Percentiles rank a stretch among this genome's conserved stretches.
Conservation (phyloP, 2,113 vertebrate species). For the Paramormyrops kingsleyae region DNA sequence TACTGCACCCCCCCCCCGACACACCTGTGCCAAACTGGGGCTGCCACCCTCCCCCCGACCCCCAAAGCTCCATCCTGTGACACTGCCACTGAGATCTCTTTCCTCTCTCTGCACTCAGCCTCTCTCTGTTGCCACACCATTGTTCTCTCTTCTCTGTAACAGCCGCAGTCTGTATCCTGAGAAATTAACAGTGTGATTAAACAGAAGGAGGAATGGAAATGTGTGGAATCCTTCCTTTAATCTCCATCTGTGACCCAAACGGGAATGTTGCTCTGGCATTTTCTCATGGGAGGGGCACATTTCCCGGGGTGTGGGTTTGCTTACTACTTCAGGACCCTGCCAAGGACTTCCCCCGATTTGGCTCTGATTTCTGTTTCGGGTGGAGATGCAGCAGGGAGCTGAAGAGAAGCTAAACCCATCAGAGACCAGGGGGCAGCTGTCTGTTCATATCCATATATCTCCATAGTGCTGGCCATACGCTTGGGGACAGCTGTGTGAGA, state of each 20-base stretch:
- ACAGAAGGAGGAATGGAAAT: conserved; percentile 38
- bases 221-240: conserved; percentile 37
- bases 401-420: neutral
- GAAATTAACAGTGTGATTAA: conserved; percentile 34
- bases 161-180: neutral
- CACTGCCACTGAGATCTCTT: neutral
- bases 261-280: conserved; percentile 7
- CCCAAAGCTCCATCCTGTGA: too few relatives aligned
- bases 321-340: neutral
- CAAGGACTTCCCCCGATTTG: neutral
- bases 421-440: too few relatives aligned
- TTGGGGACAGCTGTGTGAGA: neutral
- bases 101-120: neutral
- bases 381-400: conserved; percentile 31
- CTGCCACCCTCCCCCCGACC: neutral
- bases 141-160: neutral
- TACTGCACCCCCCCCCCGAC: neutral
- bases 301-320: neutral
- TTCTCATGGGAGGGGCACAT: neutral
- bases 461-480: too few relatives aligned
- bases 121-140: conserved; percentile 20
- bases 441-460: neutral
- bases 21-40: neutral
- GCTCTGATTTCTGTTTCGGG: conserved; percentile 28
- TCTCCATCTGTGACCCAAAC: conserved; percentile 54